Conservation (phyloP, 2,797 vertebrate genomes). For the Pristis pectinata region DNA sequence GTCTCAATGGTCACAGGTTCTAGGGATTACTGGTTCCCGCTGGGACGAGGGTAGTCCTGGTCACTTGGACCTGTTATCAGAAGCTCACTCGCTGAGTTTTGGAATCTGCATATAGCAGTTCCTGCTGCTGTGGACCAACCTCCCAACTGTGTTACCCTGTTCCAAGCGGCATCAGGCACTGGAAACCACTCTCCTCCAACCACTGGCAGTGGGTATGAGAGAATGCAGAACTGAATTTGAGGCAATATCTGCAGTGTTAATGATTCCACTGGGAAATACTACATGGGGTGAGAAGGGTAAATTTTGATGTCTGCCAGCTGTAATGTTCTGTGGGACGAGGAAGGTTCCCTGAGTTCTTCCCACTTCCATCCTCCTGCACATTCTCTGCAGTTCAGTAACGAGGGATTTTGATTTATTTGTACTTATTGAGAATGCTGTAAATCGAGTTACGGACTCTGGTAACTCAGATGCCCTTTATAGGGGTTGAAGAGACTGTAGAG, state of each 20-base stretch:
- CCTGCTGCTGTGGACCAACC: not conserved
- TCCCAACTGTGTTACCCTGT: not conserved
- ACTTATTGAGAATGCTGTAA: not conserved
- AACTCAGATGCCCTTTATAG: too few relatives aligned
- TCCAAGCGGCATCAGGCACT: not conserved
- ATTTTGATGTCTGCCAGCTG: not conserved
- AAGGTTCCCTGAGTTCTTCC: not conserved
- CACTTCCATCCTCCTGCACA: not conserved
- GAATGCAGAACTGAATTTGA: not conserved
- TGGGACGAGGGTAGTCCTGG: not conserved
- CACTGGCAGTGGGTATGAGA: too few relatives aligned
- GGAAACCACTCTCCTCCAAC: not conserved
- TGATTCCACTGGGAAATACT: not conserved
- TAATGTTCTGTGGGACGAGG: not conserved
- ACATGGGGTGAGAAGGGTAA: not conserved
- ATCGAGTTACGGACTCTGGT: not conserved
- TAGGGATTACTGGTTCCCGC: not conserved
- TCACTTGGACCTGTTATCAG: too few relatives aligned
- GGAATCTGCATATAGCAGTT: not conserved
- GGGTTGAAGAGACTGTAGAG: too few relatives aligned
- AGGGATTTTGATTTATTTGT: not conserved
- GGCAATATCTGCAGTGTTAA: not conserved
- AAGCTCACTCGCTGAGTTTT: too few relatives aligned
- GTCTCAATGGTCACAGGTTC: not conserved
- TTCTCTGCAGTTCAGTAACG: not conserved